A percentile compares a stretch with the other conserved stretches of the same genome.
Evolutionary conservation across 2,113 vertebrate genomes (phyloP).

Genomic region (Regulus satrapa): DNA sequence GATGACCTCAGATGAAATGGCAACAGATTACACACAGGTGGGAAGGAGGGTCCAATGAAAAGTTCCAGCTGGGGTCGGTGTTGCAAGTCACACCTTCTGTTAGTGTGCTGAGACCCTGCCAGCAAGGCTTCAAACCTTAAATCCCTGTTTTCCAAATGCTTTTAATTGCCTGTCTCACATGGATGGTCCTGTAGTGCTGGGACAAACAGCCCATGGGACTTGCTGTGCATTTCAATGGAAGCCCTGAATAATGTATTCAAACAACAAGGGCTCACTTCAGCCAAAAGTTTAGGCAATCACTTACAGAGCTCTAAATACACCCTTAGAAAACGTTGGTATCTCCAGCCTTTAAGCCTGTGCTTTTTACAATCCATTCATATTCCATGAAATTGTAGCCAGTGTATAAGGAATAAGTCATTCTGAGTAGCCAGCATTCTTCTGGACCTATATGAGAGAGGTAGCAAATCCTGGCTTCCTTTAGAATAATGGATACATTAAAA

Average conservation of each 20-base stretch:
- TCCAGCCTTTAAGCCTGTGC: background rate
- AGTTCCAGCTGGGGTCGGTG: conserved; percentile 14
- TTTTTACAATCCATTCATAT: background rate
- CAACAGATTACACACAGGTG: conserved; percentile 29
- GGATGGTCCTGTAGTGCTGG: background rate
- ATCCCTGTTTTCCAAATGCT: background rate
- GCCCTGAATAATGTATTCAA: background rate
- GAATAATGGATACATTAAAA: background rate
- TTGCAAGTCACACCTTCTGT: background rate
- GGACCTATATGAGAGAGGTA: background rate
- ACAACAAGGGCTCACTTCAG: background rate
- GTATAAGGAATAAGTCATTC: background rate
- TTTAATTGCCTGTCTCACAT: background rate
- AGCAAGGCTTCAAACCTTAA: background rate
- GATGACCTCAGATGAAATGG: conserved; percentile 18
- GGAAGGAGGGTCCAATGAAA: background rate
- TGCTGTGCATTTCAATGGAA: background rate
- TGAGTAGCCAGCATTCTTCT: background rate
- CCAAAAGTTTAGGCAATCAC: background rate
- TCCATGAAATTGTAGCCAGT: background rate
- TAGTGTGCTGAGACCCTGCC: background rate
- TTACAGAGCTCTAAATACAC: background rate
- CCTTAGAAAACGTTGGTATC: background rate
- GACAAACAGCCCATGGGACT: background rate
- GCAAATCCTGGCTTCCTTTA: background rate